Evolutionary conservation across 2,888 invertebrate species (phyloP), one percentile per base, ranked within the genome.

Genomic region (Apamea epomidion): DNA sequence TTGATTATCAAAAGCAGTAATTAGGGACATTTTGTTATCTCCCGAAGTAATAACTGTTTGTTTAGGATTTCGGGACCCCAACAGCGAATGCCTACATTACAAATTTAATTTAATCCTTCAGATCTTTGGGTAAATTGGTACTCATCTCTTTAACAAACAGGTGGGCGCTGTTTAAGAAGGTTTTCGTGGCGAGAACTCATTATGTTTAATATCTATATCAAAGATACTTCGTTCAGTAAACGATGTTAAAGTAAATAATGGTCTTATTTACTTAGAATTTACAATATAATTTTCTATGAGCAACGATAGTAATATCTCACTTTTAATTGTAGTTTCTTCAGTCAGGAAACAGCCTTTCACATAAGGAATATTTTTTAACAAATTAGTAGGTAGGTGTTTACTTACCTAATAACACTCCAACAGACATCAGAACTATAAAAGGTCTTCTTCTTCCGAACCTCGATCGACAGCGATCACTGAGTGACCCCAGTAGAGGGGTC

Each of bases 401-500:
- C 95, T 97, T 96, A 98, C 99, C 99, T 73, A 99, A 93, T 78
- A 99, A 97, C 45, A 99, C 99, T 79, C 99, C 99, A 83, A 99
- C 95, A 0, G 99, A 99, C 94, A 99, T 97, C 29, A 99, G 94
- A 29, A 99, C 97, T 90, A 99, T 99, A 93, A 99, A 99, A 0
- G 99, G 99, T 88, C 99, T 97, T 90, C 99, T 97, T 80, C 99
- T 97, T 14, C 99, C 99, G 88, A 98, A 97, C 83, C 97, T 97
- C 10, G 98, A 97, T 73, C 98, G 97, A 93, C 99, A 99, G 78
- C 99, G 97, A 95, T 99, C 99, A 94, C 99, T 99, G 87, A 99
- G 95, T 0, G 99, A 99, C 0, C 99, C 99, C 86, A 99, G 97
- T 82, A 99, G 96, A 1, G 99, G 99, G 1, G 99, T 99, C 88